These are phyloP conservation scores for Noctilio leporinus DNA, from an alignment of 2,113 vertebrate species.

Conservation along the genomic window DNA sequence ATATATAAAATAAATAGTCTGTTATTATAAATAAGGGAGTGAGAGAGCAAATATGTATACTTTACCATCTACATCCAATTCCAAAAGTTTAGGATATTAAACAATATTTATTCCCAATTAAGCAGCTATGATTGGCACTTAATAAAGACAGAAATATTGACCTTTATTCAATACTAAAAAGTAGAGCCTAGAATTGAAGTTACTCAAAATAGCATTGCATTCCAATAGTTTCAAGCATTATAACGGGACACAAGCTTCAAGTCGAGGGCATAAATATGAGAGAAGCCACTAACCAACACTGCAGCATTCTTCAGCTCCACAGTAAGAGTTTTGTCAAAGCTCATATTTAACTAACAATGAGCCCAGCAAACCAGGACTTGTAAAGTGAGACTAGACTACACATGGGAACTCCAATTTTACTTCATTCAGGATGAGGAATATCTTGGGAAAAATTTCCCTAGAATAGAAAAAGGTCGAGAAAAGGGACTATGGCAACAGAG, in stretches of 20 bases:
- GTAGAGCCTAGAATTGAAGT: not conserved
- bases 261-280: slow-evolving; percentile 15
- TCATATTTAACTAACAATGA: slow-evolving; percentile 10
- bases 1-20: slow-evolving; percentile 1
- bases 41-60: not conserved
- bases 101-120: not conserved
- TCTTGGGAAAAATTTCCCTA: not conserved
- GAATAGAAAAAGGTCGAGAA: not conserved
- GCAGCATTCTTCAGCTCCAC: not conserved
- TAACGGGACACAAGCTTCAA: slow-evolving; percentile 34
- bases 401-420: not conserved
- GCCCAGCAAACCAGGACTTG: not conserved
- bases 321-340: slow-evolving; percentile 56
- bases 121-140: not conserved
- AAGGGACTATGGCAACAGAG: not conserved
- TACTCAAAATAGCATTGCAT: not conserved
- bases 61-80: not conserved
- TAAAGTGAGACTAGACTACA: slow-evolving; percentile 1
- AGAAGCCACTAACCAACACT: not conserved
- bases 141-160: slow-evolving; percentile 35
- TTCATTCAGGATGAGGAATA: not conserved
- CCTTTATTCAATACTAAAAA: not conserved
- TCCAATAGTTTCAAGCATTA: not conserved
- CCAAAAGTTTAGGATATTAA: not conserved
- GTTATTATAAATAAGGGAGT: not conserved